Evolutionary conservation across 2,888 invertebrate genomes (phyloP).

Genomic region (Stenchaetothrips biformis): DNA sequence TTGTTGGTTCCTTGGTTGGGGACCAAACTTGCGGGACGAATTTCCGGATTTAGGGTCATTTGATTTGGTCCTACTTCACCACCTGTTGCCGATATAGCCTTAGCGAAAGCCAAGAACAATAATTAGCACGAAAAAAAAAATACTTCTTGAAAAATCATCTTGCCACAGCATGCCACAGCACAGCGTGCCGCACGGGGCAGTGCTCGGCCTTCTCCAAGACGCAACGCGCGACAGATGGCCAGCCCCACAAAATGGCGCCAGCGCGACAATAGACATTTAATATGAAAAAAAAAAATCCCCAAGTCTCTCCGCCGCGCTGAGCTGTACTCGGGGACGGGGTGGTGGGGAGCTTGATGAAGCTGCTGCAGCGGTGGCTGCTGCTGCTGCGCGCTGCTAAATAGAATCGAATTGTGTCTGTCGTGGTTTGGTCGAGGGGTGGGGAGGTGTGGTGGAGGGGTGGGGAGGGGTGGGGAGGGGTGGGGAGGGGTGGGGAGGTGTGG

Average conservation of each 20-base stretch:
- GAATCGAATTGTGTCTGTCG: conserved; percentile 22
- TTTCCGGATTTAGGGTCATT: too few relatives aligned
- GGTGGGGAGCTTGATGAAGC: not conserved
- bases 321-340: not conserved
- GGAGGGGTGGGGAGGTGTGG: not conserved
- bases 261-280: conserved; percentile 17
- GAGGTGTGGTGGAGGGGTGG: not conserved
- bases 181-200: too few relatives aligned
- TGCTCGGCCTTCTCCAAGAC: not conserved
- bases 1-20: too few relatives aligned
- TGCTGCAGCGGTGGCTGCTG: not conserved
- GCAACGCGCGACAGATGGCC: conserved; percentile 13
- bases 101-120: too few relatives aligned
- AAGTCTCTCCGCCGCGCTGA: not conserved
- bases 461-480: not conserved
- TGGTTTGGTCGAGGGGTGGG: not conserved
- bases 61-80: too few relatives aligned
- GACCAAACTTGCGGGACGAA: too few relatives aligned
- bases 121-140: too few relatives aligned
- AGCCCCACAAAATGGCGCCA: not conserved
- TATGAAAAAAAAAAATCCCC: not conserved
- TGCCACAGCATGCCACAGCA: too few relatives aligned
- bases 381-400: not conserved
- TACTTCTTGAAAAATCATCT: too few relatives aligned
- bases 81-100: too few relatives aligned